Conservation (phyloP, 2,888 invertebrate species). For the Agonopterix heracliana region DNA sequence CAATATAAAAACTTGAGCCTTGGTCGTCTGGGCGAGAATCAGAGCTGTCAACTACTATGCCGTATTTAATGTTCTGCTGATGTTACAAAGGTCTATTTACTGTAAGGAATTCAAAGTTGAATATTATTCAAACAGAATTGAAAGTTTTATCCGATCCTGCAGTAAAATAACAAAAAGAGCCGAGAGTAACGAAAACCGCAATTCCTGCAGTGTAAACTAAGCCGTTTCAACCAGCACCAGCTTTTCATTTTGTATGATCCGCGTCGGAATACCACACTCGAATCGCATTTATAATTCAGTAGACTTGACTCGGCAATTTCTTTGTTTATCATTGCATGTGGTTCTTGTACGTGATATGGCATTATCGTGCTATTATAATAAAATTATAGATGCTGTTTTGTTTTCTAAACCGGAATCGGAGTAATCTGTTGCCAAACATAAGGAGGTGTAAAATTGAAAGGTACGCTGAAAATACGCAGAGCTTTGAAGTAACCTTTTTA, state of each 20-base stretch:
- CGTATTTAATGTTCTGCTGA: no score
- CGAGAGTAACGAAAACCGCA: constrained; percentile 23
- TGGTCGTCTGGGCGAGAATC: no score
- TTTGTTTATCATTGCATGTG: constrained; percentile 27
- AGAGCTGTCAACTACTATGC: no score
- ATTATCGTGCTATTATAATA: constrained; percentile 14
- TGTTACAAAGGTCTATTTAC: background rate
- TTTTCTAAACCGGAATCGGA: background rate
- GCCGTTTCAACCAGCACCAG: constrained; percentile 20
- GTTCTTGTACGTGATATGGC: constrained; percentile 15
- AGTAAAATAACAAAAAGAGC: constrained; percentile 23
- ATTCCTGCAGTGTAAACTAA: constrained; percentile 28
- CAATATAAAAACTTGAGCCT: no score
- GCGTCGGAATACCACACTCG: constrained; percentile 27
- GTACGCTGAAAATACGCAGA: background rate
- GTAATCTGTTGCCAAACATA: background rate
- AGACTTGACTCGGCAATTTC: constrained; percentile 23
- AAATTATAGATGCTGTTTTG: background rate
- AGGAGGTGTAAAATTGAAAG: background rate
- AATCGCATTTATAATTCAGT: constrained; percentile 34
- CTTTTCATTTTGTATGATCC: constrained; percentile 33
- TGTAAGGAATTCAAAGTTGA: no score
- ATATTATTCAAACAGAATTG: background rate
- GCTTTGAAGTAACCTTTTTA: no score
- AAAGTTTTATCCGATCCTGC: constrained; percentile 7